A percentile compares a stretch with the other conserved stretches of the same genome.
Conservation (phyloP, 2,888 invertebrate species). For the Sminthurides aquaticus region DNA sequence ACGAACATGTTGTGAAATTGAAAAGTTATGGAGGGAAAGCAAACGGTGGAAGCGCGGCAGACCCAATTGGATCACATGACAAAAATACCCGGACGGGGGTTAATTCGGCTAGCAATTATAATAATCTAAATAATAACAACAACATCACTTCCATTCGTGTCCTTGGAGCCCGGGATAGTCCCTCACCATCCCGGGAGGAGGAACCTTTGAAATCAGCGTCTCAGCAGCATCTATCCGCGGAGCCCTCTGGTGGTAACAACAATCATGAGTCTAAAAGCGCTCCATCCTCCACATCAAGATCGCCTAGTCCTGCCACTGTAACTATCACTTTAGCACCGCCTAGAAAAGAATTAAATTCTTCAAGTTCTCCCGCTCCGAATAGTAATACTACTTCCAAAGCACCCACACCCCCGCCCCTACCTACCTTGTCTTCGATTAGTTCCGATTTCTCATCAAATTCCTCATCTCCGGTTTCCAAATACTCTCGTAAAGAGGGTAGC, state of each 20-base stretch:
- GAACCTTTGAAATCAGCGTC: not conserved
- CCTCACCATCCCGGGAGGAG: not conserved
- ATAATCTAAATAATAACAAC: not conserved
- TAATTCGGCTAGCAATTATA: not conserved
- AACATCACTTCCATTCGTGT: not conserved
- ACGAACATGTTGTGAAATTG: not conserved
- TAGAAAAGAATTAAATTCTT: not conserved
- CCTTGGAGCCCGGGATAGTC: not conserved
- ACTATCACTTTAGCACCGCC: not conserved
- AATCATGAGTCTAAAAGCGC: not conserved
- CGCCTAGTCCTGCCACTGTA: not conserved
- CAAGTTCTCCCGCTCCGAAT: too few relatives aligned
- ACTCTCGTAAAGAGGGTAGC: not conserved
- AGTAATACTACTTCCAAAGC: slow-evolving; percentile 1
- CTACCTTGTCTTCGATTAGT: not conserved
- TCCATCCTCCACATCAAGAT: not conserved
- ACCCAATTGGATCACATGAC: not conserved
- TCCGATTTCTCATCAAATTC: slow-evolving; percentile 6
- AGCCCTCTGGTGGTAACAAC: not conserved
- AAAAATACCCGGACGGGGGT: not conserved
- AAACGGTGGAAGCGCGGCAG: not conserved
- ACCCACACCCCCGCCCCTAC: slow-evolving; percentile 21
- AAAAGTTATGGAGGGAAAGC: not conserved
- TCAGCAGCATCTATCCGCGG: not conserved
- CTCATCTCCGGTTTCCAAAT: not conserved